Evolutionary conservation across 2,797 vertebrate genomes (phyloP).

Genomic region (Gadopsis marmoratus): DNA sequence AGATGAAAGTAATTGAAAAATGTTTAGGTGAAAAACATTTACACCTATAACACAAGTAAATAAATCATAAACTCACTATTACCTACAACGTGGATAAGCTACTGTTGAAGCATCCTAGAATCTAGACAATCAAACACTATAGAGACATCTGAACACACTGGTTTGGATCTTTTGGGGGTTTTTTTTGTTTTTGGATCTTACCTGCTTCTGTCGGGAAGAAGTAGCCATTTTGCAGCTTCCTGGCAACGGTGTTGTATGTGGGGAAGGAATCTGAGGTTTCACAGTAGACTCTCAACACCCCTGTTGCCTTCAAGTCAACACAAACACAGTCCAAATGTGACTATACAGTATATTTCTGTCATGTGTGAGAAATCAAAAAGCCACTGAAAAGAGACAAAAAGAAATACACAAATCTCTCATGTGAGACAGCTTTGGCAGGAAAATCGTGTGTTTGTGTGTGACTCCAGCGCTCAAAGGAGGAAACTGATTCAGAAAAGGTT

Average conservation of each 20-base stretch:
- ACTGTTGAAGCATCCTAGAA: too few relatives aligned
- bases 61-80: too few relatives aligned
- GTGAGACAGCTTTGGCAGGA: neutral
- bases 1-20: too few relatives aligned
- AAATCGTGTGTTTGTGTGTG: neutral
- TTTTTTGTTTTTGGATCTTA: conserved; percentile 20
- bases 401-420: neutral
- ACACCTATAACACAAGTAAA: too few relatives aligned
- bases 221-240: conserved; percentile 38
- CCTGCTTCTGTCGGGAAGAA: conserved; percentile 51
- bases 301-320: conserved; percentile 49
- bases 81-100: too few relatives aligned
- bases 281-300: conserved; percentile 16
- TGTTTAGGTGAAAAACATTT: too few relatives aligned
- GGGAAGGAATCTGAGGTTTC: neutral
- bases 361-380: neutral
- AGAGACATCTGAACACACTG: neutral
- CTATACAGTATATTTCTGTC: neutral
- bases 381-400: neutral
- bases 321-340: conserved; percentile 1
- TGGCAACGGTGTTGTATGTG: neutral
- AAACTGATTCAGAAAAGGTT: neutral
- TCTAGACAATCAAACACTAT: neutral
- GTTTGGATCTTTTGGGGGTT: neutral
- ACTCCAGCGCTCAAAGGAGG: neutral